A percentile compares a stretch with the other conserved stretches of the same genome.
phyloP scores from a whole-genome alignment of 1,140 invertebrate species.

The Polypedilum pembai region DNA sequence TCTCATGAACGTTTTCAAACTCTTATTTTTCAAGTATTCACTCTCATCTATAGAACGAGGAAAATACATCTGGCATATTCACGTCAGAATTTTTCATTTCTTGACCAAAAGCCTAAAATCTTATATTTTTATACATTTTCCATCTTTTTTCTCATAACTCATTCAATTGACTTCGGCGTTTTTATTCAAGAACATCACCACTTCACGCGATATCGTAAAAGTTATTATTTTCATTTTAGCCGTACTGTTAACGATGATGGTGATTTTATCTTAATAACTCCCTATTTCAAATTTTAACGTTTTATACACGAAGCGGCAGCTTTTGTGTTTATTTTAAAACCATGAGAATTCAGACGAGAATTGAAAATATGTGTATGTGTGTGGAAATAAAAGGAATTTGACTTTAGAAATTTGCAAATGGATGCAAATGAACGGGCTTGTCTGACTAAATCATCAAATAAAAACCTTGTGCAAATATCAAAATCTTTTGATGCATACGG shows the following conservation, averaged over 20 bases:
- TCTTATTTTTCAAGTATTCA: not conserved
- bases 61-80: not conserved
- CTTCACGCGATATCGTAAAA: constrained; percentile 4
- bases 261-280: constrained; percentile 1
- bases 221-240: too few species aligned
- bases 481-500: too few species aligned
- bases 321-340: too few species aligned
- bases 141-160: not conserved
- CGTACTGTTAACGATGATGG: not conserved
- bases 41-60: not conserved
- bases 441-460: too few species aligned
- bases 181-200: not conserved
- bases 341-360: too few species aligned
- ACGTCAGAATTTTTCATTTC: not conserved
- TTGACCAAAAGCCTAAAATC: too few species aligned
- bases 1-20: not conserved
- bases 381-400: too few species aligned
- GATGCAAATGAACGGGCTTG: too few species aligned
- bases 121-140: not conserved
- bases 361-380: too few species aligned
- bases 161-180: not conserved
- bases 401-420: too few species aligned
- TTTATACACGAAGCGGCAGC: not conserved
- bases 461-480: too few species aligned
- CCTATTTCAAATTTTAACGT: not conserved